phyloP scores from a whole-genome alignment of 2,113 vertebrate genomes.

The Pao palembangensis region DNA sequence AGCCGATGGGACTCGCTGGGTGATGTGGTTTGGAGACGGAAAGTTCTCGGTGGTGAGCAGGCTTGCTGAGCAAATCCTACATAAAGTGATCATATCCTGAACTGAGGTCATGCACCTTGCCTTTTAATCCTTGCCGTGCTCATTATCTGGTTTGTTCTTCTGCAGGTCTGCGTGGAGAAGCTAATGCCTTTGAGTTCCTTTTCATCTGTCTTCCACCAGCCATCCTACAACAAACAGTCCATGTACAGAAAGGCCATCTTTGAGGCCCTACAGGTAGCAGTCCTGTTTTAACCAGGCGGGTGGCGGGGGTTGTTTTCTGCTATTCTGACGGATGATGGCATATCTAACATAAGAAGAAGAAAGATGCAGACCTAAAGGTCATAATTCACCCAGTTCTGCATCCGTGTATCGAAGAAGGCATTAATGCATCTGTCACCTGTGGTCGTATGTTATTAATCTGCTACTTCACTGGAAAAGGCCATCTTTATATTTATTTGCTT shows the following conservation, averaged over 20 bases:
- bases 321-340: too few relatives aligned
- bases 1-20: constrained; percentile 95
- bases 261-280: constrained; percentile 90
- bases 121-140: not conserved
- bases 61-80: not conserved
- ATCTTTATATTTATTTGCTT: too few relatives aligned
- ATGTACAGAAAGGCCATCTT: constrained; percentile 99
- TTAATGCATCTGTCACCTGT: too few relatives aligned
- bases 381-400: too few relatives aligned
- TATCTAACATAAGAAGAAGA: too few relatives aligned
- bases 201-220: constrained; percentile 91
- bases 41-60: constrained; percentile 93
- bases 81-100: too few relatives aligned
- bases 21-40: constrained; percentile 98
- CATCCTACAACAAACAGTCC: constrained; percentile 96
- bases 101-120: not conserved
- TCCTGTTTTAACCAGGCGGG: too few relatives aligned
- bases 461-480: too few relatives aligned
- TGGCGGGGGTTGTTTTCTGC: too few relatives aligned
- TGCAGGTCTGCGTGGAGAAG: constrained; percentile 94
- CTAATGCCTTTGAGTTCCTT: constrained; percentile 90
- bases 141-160: not conserved
- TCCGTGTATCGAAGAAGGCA: too few relatives aligned
- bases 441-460: too few relatives aligned
- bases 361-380: too few relatives aligned